Evolutionary conservation across 2,888 invertebrate species (phyloP).

Genomic region (Cheiracanthium punctorium): DNA sequence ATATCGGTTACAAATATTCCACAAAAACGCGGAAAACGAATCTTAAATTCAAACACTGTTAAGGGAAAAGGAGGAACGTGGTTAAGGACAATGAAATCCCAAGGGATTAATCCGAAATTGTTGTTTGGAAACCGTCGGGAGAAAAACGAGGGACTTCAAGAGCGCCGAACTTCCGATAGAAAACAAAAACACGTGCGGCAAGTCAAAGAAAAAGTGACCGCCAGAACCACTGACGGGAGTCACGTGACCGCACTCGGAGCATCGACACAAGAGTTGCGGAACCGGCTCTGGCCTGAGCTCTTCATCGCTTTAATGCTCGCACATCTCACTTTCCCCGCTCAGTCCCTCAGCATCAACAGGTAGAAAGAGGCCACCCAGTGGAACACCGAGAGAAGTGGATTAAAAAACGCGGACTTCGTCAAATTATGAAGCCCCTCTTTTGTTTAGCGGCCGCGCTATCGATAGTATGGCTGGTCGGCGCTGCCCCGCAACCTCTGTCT

Average conservation of each 20-base stretch:
- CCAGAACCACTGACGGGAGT: slow-evolving; percentile 32
- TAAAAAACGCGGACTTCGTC: neutral
- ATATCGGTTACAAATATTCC: neutral
- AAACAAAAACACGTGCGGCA: slow-evolving; percentile 56
- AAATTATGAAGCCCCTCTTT: slow-evolving; percentile 31
- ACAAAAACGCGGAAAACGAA: neutral
- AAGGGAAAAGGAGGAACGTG: neutral
- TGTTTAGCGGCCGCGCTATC: neutral
- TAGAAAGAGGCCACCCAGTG: slow-evolving; percentile 31
- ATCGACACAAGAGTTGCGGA: slow-evolving; percentile 64
- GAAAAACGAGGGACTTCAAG: slow-evolving; percentile 7
- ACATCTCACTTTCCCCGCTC: slow-evolving; percentile 39
- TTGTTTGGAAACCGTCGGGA: slow-evolving; percentile 7
- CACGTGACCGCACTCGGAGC: slow-evolving; percentile 59
- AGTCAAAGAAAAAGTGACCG: slow-evolving; percentile 37
- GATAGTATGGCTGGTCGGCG: neutral
- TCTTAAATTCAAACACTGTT: neutral
- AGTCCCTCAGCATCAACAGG: slow-evolving; percentile 50
- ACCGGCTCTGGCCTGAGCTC: slow-evolving; percentile 49
- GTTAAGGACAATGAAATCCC: slow-evolving; percentile 31
- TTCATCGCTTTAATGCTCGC: slow-evolving; percentile 24
- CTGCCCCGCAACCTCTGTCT: slow-evolving; percentile 27
- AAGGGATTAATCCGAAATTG: neutral
- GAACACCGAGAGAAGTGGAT: neutral
- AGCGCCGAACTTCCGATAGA: slow-evolving; percentile 16